Evolutionary conservation across 2,888 invertebrate genomes (phyloP), one percentile per base, ranked within the genome.

Genomic region (Augiades crinisus): DNA sequence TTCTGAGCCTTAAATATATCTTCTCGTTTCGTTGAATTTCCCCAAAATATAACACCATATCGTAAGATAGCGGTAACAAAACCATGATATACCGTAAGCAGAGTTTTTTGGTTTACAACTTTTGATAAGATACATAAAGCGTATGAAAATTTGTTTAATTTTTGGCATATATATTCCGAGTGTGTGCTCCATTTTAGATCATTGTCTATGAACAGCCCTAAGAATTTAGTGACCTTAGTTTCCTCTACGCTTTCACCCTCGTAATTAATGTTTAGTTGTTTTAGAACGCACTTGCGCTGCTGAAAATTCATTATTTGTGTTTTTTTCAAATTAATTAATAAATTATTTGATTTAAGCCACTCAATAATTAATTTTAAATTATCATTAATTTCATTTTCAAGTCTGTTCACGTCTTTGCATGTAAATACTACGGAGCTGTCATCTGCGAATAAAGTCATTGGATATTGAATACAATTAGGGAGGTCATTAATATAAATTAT

Each of bases 401-500:
- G 22, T 0, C 16, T 5, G 5, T 37, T 31, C 3, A 19, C 13
- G 12, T 44, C 7, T 12, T 3, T 21, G 14, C 14, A 19, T 8
- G 22, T 13, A 10, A 10, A 34, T 10, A 22, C 13, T 24, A 43
- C n/a, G 10, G 50, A 27, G 10, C 33, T 49, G 24, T 49, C 49
- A 14, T 50, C 50, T 7, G 50, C 49, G 33, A 49, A 49, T 33
- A 49, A 16, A 3, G 13, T 34, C 33, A 49, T 41, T n/a, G 27
- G 22, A 33, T 31, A 31, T 21, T 33, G n/a, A n/a, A 19, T 33
- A n/a, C 14, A 17, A 8, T 33, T 19, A 30, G 47, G 47, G 5
- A 47, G 13, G 40, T 47, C 47, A 30, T 47, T 47, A 17, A 47
- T 38, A 17, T 49, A 40, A 7, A 33, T 49, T 21, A 49, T n/a